These are phyloP conservation scores for Porites lutea DNA, from an alignment of 64 coral and sea anemone species.

Conservation along the genomic window DNA sequence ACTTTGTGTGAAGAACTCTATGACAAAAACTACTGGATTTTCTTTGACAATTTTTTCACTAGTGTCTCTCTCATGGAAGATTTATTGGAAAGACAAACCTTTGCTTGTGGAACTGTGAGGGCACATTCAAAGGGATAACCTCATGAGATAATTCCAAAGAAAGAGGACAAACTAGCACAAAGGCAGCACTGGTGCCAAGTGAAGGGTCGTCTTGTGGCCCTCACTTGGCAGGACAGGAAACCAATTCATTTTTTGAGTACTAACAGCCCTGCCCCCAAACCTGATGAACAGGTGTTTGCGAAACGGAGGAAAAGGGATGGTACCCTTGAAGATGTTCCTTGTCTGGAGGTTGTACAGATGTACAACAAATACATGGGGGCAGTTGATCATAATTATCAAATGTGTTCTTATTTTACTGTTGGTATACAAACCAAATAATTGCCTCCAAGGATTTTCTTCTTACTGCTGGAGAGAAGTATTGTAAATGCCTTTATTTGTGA, in stretches of 20 bases:
- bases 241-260: conserved; percentile 52
- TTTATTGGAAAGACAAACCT: conserved; percentile 22
- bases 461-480: conserved; percentile 32
- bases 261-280: conserved; percentile 16
- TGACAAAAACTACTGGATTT: conserved; percentile 32
- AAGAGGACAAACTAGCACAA: conserved; percentile 11
- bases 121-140: conserved; percentile 35
- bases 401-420: conserved; percentile 39
- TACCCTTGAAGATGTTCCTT: conserved; percentile 49
- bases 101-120: conserved; percentile 51
- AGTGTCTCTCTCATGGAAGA: conserved; percentile 29
- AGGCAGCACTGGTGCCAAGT: neutral
- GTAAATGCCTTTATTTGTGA: conserved; percentile 58
- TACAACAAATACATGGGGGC: conserved; percentile 65
- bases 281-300: conserved; percentile 30
- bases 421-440: conserved; percentile 53
- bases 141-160: conserved; percentile 5
- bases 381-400: conserved; percentile 37
- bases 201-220: conserved; percentile 40
- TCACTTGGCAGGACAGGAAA: conserved; percentile 47
- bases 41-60: conserved; percentile 45
- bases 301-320: conserved; percentile 55
- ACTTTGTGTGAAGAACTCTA: conserved; percentile 22
- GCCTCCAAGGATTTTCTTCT: conserved; percentile 49
- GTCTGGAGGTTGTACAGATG: conserved; percentile 33